Base-by-base conservation (phyloP, 2,888 invertebrate genomes). In the Auanema freiburgensis region DNA sequence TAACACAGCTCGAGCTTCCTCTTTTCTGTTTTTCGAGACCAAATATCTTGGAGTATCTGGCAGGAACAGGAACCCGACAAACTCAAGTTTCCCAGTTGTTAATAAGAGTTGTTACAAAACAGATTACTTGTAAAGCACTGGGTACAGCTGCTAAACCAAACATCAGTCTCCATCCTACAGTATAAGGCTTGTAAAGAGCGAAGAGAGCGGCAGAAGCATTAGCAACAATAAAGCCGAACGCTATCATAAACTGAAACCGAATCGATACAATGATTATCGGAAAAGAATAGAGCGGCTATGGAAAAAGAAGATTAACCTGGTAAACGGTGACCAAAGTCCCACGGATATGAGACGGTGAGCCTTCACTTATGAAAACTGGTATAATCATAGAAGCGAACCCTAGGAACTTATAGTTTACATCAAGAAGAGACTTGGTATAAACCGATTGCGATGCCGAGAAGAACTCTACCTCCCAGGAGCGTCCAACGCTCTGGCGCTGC, bases 321-420 rank as follows among this genome's bases (percentile, higher is more conserved):
- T 66, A 76, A 2, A 86, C 69, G 0, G 87, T 86, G 24, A 88
- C 86, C 43, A 88, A 81, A 8, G 84, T 79, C 23, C 88, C 88
- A 33, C 88, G 81, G 23, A 85, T 77, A 53, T 85, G 83, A 4
- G 85, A 69, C 2, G 87, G 87, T 0, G 88, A 85, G 57, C 85
- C 84, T 79, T 88, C 88, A 24, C 87, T 87, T 44, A 88, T 86
- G 77, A 88, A 88, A 67, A 88, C 85, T 2, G 88, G 88, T 3
- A 88, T 86, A 43, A 86, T 86, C 86, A 87, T 87, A 2, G 79
- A 80, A 2, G 81, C 78, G 53, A 81, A 72, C 3, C 81, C 77
- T 76, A 50, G 1, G 52, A 50, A 33, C 52, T 55, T 24, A 21
- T 57, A 55, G 46, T 6, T 46, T 23, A 21, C 46, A n/a, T n/a